phyloP scores from a whole-genome alignment of 64 coral and sea anemone genomes.

The Hydrozoanthus tunicans region DNA sequence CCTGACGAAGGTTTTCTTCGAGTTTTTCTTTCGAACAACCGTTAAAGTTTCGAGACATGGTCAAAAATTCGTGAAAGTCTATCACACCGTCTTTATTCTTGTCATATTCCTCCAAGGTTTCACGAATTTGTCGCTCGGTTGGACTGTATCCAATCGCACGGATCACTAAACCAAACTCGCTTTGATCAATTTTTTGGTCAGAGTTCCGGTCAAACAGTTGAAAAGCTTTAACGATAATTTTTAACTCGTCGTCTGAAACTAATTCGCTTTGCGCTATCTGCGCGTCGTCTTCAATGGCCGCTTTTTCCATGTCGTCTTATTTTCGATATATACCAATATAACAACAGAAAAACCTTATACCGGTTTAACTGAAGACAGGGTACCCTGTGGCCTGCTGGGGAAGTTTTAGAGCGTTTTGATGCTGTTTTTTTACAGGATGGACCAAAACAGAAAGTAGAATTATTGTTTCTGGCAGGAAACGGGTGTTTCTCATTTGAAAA shows the following conservation, averaged over 20 bases:
- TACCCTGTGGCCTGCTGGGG: not conserved
- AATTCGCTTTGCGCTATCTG: constrained; percentile 41
- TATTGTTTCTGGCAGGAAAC: not conserved
- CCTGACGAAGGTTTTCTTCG: constrained; percentile 86
- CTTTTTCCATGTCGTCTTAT: constrained; percentile 1
- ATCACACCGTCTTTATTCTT: constrained; percentile 85
- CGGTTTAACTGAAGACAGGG: not conserved
- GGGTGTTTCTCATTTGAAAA: constrained; percentile 2
- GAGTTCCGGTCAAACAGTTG: constrained; percentile 85
- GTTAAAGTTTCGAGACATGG: constrained; percentile 80
- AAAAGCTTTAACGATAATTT: constrained; percentile 76
- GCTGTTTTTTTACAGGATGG: not conserved
- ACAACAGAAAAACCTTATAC: too few species aligned
- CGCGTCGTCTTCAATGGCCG: not conserved
- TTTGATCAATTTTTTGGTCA: constrained; percentile 72
- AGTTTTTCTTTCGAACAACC: constrained; percentile 74
- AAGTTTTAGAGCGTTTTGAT: not conserved
- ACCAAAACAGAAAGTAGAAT: not conserved
- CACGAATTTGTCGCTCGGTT: constrained; percentile 67
- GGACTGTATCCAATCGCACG: constrained; percentile 81
- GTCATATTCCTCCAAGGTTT: constrained; percentile 75
- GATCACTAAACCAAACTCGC: constrained; percentile 75
- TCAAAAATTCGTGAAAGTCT: constrained; percentile 89
- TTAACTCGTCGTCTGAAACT: constrained; percentile 61
- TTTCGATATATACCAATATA: too few species aligned